These are phyloP conservation scores for Abramis brama DNA, from an alignment of 2,113 vertebrate genomes.

Conservation along the genomic window DNA sequence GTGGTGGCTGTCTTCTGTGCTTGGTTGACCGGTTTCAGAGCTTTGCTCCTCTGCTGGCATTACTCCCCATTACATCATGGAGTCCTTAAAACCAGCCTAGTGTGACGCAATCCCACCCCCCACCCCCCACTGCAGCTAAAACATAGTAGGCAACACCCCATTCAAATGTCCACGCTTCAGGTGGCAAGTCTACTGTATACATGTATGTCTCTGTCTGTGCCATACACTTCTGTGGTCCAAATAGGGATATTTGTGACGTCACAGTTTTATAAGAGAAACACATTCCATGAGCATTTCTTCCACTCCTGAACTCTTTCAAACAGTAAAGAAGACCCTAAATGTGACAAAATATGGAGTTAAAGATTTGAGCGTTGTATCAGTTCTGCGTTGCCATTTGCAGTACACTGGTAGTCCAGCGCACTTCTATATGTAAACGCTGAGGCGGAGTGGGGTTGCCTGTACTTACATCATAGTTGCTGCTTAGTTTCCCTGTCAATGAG, in stretches of 20 bases:
- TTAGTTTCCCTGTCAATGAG: constrained; percentile 37
- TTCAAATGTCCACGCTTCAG: background rate
- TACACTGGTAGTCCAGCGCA: background rate
- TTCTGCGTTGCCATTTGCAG: background rate
- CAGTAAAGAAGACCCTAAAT: background rate
- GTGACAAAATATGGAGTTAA: background rate
- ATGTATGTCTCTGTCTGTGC: background rate
- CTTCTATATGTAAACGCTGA: background rate
- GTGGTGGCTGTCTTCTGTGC: constrained; percentile 12
- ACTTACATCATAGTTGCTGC: constrained; percentile 45
- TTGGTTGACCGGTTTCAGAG: constrained; percentile 46
- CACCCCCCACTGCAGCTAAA: constrained; percentile 33
- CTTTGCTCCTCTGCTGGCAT: constrained; percentile 60
- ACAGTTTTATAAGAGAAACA: background rate
- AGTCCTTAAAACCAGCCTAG: constrained; percentile 59
- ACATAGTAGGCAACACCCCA: constrained; percentile 36
- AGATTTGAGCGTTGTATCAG: background rate
- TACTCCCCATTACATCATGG: constrained; percentile 78
- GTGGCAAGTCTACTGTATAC: background rate
- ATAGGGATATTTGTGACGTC: constrained; percentile 8
- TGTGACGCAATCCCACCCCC: constrained; percentile 66
- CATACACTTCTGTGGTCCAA: background rate
- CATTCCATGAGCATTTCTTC: background rate
- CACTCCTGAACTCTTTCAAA: background rate
- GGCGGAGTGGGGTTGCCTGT: constrained; percentile 24